phyloP scores from a whole-genome alignment of 2,113 vertebrate species.

The Pipra filicauda region DNA sequence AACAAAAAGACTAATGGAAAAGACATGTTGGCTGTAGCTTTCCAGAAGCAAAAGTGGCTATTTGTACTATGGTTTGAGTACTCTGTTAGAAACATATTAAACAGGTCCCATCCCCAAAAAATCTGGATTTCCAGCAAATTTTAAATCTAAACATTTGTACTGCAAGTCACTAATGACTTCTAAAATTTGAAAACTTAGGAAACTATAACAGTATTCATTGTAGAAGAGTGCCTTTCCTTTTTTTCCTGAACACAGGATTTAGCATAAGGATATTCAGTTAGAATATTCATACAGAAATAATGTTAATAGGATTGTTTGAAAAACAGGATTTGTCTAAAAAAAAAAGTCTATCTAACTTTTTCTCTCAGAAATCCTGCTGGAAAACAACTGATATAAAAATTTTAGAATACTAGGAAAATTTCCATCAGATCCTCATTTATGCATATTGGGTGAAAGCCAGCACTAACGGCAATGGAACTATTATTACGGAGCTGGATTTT shows the following conservation, averaged over 20 bases:
- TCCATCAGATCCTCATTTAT: neutral
- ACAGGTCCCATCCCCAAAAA: neutral
- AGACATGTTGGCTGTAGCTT: neutral
- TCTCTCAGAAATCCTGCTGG: neutral
- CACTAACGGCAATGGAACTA: neutral
- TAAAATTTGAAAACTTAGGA: neutral
- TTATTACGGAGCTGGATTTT: conserved; percentile 13
- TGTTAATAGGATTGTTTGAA: neutral
- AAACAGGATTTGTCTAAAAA: neutral
- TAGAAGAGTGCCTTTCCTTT: neutral
- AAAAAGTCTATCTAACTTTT: neutral
- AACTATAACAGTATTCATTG: neutral
- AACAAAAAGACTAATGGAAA: neutral
- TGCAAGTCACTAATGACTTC: neutral
- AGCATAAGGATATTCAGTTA: neutral
- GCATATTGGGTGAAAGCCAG: conserved; percentile 20
- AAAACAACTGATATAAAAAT: neutral
- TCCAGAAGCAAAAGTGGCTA: neutral
- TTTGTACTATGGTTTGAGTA: neutral
- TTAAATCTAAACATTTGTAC: neutral
- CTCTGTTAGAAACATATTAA: neutral
- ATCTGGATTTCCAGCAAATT: neutral
- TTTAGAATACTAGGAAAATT: neutral
- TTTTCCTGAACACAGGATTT: neutral
- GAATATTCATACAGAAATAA: neutral